Evolutionary conservation across 2,113 vertebrate species (phyloP), one percentile per base, ranked within the genome.

Genomic region (Ictidomys tridecemlineatus): DNA sequence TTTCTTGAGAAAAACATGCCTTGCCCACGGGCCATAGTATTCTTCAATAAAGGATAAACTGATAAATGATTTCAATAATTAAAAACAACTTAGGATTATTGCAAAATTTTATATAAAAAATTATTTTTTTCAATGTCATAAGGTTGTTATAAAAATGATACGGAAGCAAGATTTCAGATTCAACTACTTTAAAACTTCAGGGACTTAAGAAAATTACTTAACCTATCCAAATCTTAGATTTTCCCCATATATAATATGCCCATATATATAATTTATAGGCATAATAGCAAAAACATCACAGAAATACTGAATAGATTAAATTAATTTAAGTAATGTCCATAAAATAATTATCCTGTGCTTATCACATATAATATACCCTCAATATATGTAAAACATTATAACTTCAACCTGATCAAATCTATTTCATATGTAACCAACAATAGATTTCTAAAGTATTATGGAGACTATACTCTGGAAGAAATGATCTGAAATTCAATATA

Each of bases 11-110:
- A 84, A 69, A 10, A 53, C 3, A 63, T 28, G 30, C 8, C 69
- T 79, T 88, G 61, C 22, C 34, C 37, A 74, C 14, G 37, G n/a
- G 5, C 4, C 61, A 73, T 28, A 17, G 13, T 78, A 67, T 4
- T 37, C 58, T 77, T 87, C 45, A 92, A 94, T 79, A 32, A 78
- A 89, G 77, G 77, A 26, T 34, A 72, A 83, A 83, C 32, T 42
- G 10, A 95, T 78, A 87, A 82, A 85, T 32, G 32, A 83, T n/a
- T 9, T 37, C 17, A 84, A 65, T 48, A 85, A 77, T 45, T 84
- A 26, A 85, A 79, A 96, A 94, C 1, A 91, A 87, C 39, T 74
- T 77, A 51, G 42, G 77, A 93, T 82, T 63, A 42, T 5, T 45
- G 3, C 39, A 37, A 73, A 48, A 34, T 67, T 95, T 82, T 63